Evolutionary conservation across 2,113 vertebrate genomes (phyloP).

Genomic region (Origma solitaria): DNA sequence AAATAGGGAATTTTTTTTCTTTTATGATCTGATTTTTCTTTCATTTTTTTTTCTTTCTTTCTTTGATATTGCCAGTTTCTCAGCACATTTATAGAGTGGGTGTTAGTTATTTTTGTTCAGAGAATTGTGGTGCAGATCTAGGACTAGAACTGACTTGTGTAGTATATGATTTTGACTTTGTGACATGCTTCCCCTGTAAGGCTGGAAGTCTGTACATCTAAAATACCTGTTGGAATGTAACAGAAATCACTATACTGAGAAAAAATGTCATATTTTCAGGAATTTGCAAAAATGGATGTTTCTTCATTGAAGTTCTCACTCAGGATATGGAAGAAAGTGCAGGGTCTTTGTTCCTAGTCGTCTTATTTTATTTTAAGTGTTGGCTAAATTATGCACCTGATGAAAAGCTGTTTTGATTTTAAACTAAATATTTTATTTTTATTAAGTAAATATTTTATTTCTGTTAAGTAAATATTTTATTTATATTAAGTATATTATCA

Average conservation of each 20-base stretch:
- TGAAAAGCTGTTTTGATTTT: not conserved
- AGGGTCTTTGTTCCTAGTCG: not conserved
- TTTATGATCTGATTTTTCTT: not conserved
- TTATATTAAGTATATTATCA: not conserved
- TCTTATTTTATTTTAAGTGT: not conserved
- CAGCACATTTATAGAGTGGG: not conserved
- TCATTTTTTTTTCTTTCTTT: not conserved
- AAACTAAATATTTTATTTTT: not conserved
- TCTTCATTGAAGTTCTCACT: not conserved
- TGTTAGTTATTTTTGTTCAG: not conserved
- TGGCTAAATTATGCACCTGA: not conserved
- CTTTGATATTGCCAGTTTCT: not conserved
- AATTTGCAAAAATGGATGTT: not conserved
- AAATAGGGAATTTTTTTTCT: not conserved
- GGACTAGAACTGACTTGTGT: not conserved
- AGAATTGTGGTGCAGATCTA: not conserved
- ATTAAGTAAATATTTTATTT: not conserved
- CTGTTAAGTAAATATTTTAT: not conserved
- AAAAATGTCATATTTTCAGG: not conserved
- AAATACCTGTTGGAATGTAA: not conserved
- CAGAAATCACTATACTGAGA: not conserved
- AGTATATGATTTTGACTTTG: not conserved
- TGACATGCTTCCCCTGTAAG: not conserved
- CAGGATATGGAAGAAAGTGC: not conserved
- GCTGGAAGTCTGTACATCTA: rapidly evolving